These are phyloP conservation scores for Yponomeuta evonymella DNA, from an alignment of 2,888 invertebrate genomes.

Conservation along the genomic window DNA sequence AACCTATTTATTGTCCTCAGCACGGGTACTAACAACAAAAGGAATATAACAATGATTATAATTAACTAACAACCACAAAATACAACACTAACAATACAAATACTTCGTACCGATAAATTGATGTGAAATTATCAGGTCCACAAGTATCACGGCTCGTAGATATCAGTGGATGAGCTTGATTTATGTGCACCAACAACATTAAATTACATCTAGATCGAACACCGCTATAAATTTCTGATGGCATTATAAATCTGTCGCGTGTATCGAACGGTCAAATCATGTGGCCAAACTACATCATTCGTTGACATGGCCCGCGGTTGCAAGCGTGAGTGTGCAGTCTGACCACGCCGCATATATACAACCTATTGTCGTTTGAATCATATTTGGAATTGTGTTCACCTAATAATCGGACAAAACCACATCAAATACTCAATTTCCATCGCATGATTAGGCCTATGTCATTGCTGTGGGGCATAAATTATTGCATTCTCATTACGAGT, in stretches of 20 bases:
- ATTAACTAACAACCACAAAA: slow-evolving; percentile 20
- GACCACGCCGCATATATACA: neutral
- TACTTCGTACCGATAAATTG: slow-evolving; percentile 38
- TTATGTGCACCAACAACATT: slow-evolving; percentile 68
- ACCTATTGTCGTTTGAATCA: neutral
- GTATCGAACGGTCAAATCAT: slow-evolving; percentile 60
- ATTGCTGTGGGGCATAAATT: neutral
- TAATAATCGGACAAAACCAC: neutral
- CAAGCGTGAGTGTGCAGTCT: neutral
- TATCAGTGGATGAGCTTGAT: slow-evolving; percentile 68
- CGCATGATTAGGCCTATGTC: neutral
- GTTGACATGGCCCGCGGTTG: slow-evolving; percentile 39
- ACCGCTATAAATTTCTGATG: slow-evolving; percentile 68
- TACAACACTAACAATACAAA: slow-evolving; percentile 27
- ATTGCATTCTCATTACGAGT: neutral
- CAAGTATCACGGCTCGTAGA: slow-evolving; percentile 49
- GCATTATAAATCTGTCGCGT: slow-evolving; percentile 71
- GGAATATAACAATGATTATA: neutral
- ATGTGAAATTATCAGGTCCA: slow-evolving; percentile 50
- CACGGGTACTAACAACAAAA: no score
- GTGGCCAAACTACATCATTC: slow-evolving; percentile 56
- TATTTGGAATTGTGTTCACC: neutral
- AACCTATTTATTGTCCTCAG: no score
- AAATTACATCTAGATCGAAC: slow-evolving; percentile 75
- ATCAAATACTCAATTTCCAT: neutral